These are phyloP conservation scores for Andricus quercusramuli DNA, from an alignment of 2,888 invertebrate genomes.

Conservation along the genomic window DNA sequence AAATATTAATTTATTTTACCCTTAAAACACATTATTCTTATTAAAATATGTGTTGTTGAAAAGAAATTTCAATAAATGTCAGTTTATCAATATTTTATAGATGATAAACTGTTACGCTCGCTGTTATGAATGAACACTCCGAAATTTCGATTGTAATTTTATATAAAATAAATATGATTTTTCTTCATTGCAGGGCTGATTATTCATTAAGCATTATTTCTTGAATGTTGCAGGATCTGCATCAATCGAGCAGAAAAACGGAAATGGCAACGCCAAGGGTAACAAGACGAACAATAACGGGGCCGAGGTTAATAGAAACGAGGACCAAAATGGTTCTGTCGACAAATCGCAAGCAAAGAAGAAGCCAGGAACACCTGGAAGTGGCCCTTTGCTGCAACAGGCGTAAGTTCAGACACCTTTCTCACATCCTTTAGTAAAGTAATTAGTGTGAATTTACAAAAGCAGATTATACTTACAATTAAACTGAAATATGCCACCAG, in stretches of 20 bases:
- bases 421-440: conserved; percentile 44
- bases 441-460: not conserved
- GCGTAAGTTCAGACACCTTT: conserved; percentile 76
- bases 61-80: too few relatives aligned
- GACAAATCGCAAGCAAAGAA: conserved; percentile 74
- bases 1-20: too few relatives aligned
- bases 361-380: conserved; percentile 76
- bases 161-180: not conserved
- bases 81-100: too few relatives aligned
- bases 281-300: conserved; percentile 75
- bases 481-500: too few relatives aligned
- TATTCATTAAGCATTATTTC: conserved; percentile 24
- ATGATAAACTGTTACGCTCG: not conserved
- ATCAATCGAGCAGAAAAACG: conserved; percentile 75
- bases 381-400: conserved; percentile 81
- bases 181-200: not conserved
- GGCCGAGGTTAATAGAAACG: conserved; percentile 74
- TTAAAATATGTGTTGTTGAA: too few relatives aligned
- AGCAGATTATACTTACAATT: not conserved
- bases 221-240: conserved; percentile 69
- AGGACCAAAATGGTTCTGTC: conserved; percentile 72
- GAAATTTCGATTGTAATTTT: not conserved
- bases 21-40: too few relatives aligned
- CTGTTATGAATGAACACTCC: not conserved
- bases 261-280: conserved; percentile 70